A percentile compares a stretch with the other conserved stretches of the same genome.
Evolutionary conservation across 2,113 vertebrate species (phyloP).

Genomic region (Crotalus viridis): DNA sequence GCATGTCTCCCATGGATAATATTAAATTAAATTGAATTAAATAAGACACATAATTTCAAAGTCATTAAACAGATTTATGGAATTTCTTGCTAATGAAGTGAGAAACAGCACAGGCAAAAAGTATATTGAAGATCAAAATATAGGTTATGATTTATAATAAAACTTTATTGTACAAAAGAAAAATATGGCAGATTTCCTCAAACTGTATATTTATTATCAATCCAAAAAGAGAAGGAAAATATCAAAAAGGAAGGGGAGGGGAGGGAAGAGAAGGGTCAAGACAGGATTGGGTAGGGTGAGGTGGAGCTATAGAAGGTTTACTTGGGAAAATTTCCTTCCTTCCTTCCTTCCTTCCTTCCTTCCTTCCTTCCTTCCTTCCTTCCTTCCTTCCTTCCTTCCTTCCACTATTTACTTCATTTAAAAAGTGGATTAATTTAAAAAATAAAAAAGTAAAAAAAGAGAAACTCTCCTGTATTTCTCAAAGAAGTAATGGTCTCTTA

Average conservation of each 20-base stretch:
- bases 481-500: background rate
- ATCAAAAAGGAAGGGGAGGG: background rate
- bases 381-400: background rate
- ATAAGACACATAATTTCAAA: background rate
- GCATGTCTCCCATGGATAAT: background rate
- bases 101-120: conserved; percentile 7
- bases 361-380: too few species aligned
- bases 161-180: conserved; percentile 22
- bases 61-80: conserved; percentile 9
- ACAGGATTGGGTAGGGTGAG: background rate
- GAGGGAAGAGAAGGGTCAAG: too few species aligned
- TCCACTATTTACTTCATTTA: background rate
- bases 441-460: background rate
- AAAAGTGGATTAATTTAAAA: background rate
- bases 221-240: background rate
- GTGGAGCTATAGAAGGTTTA: background rate
- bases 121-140: background rate
- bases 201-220: conserved; percentile 19
- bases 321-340: background rate
- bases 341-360: background rate
- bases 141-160: conserved; percentile 32
- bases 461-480: background rate
- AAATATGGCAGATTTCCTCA: conserved; percentile 25
- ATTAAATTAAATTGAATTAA: conserved; percentile 25
- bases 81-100: conserved; percentile 5